Conservation (phyloP, 2,113 vertebrate genomes). For the Indicator indicator region DNA sequence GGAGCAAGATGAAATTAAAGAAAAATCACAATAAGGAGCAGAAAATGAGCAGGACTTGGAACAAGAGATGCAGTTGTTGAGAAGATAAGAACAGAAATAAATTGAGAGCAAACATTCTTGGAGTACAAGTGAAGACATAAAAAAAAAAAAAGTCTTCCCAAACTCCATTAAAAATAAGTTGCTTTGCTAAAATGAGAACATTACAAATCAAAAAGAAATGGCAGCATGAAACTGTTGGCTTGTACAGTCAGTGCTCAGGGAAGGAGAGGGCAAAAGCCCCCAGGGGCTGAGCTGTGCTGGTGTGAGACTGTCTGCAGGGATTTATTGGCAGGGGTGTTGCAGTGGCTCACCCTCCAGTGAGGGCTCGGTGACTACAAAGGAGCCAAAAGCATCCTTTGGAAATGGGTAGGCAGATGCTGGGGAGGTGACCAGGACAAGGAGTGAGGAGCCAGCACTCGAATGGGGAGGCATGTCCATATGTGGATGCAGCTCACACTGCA, state of each 20-base stretch:
- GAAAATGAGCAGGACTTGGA: slow-evolving; percentile 68
- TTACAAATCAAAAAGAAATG: neutral
- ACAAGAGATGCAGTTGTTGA: slow-evolving; percentile 61
- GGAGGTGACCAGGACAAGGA: neutral
- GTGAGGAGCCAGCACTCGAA: rapidly evolving
- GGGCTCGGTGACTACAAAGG: neutral
- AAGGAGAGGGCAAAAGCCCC: neutral
- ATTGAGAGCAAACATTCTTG: slow-evolving; percentile 65
- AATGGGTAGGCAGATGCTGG: rapidly evolving
- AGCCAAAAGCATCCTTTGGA: neutral
- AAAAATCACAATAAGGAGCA: slow-evolving; percentile 56
- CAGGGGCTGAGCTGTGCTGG: neutral
- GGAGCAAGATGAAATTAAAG: slow-evolving; percentile 63
- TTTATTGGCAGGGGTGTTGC: neutral
- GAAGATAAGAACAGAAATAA: slow-evolving; percentile 68
- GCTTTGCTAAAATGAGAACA: slow-evolving; percentile 17
- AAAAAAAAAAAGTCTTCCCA: slow-evolving; percentile 11
- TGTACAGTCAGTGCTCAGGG: neutral
- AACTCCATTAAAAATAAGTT: slow-evolving; percentile 52
- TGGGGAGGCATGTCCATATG: rapidly evolving
- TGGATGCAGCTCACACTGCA: rapidly evolving
- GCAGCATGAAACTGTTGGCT: neutral
- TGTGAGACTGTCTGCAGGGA: neutral
- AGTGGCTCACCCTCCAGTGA: rapidly evolving
- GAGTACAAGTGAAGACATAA: slow-evolving; percentile 20